phyloP scores from a whole-genome alignment of 2,113 vertebrate genomes.

The Albula glossodonta region DNA sequence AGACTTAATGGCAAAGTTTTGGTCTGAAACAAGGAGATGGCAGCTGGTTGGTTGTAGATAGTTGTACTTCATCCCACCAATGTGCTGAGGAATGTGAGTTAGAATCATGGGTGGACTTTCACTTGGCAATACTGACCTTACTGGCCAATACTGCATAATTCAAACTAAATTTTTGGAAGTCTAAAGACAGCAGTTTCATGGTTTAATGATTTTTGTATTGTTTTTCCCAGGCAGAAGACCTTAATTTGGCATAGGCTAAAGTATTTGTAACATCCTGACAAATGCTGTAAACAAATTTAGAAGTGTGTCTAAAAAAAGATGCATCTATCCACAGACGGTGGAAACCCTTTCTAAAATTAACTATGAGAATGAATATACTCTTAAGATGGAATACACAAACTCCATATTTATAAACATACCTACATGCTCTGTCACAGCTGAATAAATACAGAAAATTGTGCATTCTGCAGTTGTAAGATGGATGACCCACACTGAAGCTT shows the following conservation, averaged over 20 bases:
- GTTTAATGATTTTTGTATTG: neutral
- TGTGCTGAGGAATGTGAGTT: too few species aligned
- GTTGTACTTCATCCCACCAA: too few species aligned
- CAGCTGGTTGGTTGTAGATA: too few species aligned
- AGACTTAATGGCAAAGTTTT: too few species aligned
- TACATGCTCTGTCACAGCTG: constrained; percentile 51
- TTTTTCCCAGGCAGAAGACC: neutral
- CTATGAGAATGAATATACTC: constrained; percentile 50
- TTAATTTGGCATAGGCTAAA: constrained; percentile 43
- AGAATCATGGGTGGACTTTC: too few species aligned
- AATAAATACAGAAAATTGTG: constrained; percentile 41
- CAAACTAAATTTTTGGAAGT: too few species aligned
- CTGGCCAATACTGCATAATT: too few species aligned
- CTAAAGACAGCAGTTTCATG: too few species aligned
- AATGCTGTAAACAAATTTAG: constrained; percentile 47
- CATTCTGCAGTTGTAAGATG: too few species aligned
- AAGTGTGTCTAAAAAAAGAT: constrained; percentile 31
- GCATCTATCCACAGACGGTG: constrained; percentile 25
- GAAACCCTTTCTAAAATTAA: constrained; percentile 57
- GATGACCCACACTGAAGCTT: neutral
- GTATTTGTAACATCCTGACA: constrained; percentile 38
- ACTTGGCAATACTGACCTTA: too few species aligned
- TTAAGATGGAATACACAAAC: constrained; percentile 54
- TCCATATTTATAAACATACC: constrained; percentile 51
- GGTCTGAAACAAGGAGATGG: too few species aligned